Conservation (phyloP, 2,797 vertebrate genomes). For the Distichodus sexfasciatus region DNA sequence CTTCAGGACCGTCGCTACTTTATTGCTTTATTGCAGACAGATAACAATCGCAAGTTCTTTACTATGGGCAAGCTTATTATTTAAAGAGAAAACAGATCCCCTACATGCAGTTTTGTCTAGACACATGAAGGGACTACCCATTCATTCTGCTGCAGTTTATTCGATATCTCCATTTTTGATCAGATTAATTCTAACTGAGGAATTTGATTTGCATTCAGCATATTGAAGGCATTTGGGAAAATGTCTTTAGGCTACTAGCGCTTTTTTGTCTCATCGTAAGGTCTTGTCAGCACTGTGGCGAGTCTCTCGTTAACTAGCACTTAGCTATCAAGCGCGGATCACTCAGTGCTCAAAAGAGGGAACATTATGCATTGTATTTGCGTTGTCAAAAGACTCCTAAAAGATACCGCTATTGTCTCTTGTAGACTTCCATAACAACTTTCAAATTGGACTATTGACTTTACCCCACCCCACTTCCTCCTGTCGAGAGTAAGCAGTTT, state of each 20-base stretch:
- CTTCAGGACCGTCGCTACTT: neutral
- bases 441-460: slow-evolving; percentile 49
- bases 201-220: slow-evolving; percentile 14
- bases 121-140: neutral
- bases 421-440: slow-evolving; percentile 35
- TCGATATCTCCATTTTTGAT: slow-evolving; percentile 5
- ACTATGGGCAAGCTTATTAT: no score
- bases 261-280: slow-evolving; percentile 1
- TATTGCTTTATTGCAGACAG: neutral
- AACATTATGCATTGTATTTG: slow-evolving; percentile 14
- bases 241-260: slow-evolving; percentile 20
- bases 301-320: slow-evolving; percentile 29
- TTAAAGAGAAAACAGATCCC: neutral
- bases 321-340: slow-evolving; percentile 20
- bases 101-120: slow-evolving; percentile 4
- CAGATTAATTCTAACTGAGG: neutral
- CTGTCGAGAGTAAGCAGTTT: slow-evolving; percentile 43
- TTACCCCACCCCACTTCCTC: slow-evolving; percentile 45
- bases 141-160: slow-evolving; percentile 18
- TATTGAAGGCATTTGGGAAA: slow-evolving; percentile 27
- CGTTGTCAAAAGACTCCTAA: neutral
- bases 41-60: no score
- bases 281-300: slow-evolving; percentile 8
- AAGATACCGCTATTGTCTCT: neutral
- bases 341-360: slow-evolving; percentile 12